Evolutionary conservation across 2,888 invertebrate genomes (phyloP).

Genomic region (Euphydryas editha): DNA sequence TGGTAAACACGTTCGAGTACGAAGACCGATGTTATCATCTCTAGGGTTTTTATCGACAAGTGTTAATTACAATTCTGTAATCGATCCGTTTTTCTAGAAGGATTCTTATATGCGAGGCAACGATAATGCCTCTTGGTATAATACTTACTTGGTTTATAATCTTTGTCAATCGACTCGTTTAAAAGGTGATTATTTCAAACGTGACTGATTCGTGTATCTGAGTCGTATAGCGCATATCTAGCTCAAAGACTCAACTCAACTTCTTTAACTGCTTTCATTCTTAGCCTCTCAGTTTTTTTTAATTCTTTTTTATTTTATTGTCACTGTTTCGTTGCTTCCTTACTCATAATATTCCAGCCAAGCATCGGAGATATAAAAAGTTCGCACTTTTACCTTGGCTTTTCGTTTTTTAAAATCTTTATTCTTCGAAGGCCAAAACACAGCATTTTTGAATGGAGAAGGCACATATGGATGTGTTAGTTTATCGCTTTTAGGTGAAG

Average conservation of each 20-base stretch:
- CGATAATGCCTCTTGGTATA: not conserved
- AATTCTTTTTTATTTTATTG: too few species aligned
- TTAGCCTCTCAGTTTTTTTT: too few species aligned
- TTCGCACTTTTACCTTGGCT: too few species aligned
- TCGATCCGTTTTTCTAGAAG: not conserved
- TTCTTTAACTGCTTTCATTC: too few species aligned
- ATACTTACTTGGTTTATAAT: not conserved
- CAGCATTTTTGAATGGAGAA: too few species aligned
- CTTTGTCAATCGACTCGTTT: not conserved
- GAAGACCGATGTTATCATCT: slow-evolving; percentile 20
- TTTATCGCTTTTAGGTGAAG: too few species aligned
- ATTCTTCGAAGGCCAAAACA: too few species aligned
- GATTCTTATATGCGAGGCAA: not conserved
- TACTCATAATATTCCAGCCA: too few species aligned
- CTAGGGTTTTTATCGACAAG: slow-evolving; percentile 1
- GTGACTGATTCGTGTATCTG: not conserved
- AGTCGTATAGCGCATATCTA: not conserved
- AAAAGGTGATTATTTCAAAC: not conserved
- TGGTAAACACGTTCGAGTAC: slow-evolving; percentile 54
- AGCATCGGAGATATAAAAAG: too few species aligned
- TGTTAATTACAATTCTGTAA: not conserved
- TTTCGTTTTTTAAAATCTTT: too few species aligned
- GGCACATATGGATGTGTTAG: too few species aligned
- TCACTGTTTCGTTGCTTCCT: too few species aligned
- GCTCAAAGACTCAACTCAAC: slow-evolving; percentile 1